Conservation (phyloP, 1,140 invertebrate species). For the Microplitis mediator region DNA sequence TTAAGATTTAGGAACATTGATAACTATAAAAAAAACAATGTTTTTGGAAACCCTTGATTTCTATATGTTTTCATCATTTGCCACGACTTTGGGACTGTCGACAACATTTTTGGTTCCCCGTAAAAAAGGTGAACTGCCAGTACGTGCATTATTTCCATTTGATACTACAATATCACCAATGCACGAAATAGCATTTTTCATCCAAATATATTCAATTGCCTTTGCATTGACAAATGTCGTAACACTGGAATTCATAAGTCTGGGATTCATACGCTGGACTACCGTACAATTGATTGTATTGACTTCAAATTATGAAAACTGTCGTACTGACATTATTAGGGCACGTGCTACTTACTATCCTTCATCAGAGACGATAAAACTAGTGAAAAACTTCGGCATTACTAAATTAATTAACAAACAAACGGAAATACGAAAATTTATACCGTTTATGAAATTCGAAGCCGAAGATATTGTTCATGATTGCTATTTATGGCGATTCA, state of each 20-base stretch:
- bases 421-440: no score
- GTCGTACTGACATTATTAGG: neutral
- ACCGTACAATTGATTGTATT: constrained; percentile 24
- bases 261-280: constrained; percentile 26
- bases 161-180: constrained; percentile 21
- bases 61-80: constrained; percentile 13
- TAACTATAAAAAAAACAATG: constrained; percentile 23
- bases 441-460: no score
- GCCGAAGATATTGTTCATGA: no score
- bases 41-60: constrained; percentile 25
- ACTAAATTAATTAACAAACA: no score
- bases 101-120: constrained; percentile 28
- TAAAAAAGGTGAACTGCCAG: constrained; percentile 27
- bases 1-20: neutral
- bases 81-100: constrained; percentile 17
- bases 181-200: constrained; percentile 24
- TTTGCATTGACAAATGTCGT: constrained; percentile 22
- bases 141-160: constrained; percentile 26
- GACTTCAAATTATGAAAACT: constrained; percentile 27
- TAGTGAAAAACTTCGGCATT: no score
- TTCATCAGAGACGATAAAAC: no score
- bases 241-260: constrained; percentile 22
- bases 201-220: constrained; percentile 23
- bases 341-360: no score
- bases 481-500: no score